phyloP scores from a whole-genome alignment of 2,888 invertebrate species.

The Endotricha flammealis region DNA sequence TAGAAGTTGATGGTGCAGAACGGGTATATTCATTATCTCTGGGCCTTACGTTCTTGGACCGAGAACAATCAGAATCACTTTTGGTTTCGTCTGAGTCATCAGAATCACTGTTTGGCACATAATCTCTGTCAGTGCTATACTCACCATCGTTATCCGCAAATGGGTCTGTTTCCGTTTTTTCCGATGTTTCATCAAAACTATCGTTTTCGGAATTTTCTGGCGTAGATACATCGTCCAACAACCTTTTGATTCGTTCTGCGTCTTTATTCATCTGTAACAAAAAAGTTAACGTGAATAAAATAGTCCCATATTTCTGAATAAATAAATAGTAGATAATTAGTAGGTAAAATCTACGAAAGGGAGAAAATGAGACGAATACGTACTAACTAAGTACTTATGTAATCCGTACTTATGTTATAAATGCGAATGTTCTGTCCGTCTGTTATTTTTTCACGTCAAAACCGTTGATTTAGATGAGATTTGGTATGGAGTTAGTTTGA shows the following conservation, averaged over 20 bases:
- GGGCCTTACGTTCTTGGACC: not conserved
- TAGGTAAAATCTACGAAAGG: too few relatives aligned
- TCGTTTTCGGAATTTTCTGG: not conserved
- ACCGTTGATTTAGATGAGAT: too few relatives aligned
- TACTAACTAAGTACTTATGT: too few relatives aligned
- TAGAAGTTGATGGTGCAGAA: not conserved
- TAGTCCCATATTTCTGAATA: too few relatives aligned
- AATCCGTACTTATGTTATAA: too few relatives aligned
- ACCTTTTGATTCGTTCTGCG: conserved; percentile 8
- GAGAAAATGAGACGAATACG: too few relatives aligned
- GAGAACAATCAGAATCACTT: not conserved
- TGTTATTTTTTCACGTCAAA: too few relatives aligned
- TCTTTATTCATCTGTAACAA: not conserved
- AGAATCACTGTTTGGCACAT: conserved; percentile 1
- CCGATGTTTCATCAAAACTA: not conserved
- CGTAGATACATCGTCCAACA: conserved; percentile 1
- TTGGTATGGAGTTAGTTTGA: too few relatives aligned
- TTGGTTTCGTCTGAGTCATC: not conserved
- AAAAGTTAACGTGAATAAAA: too few relatives aligned
- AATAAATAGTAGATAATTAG: too few relatives aligned
- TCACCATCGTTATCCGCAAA: not conserved
- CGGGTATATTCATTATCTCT: not conserved
- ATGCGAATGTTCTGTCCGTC: too few relatives aligned
- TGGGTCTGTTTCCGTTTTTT: not conserved
- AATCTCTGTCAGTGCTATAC: not conserved